phyloP scores from a whole-genome alignment of 1,140 invertebrate species.

The Cherax destructor region DNA sequence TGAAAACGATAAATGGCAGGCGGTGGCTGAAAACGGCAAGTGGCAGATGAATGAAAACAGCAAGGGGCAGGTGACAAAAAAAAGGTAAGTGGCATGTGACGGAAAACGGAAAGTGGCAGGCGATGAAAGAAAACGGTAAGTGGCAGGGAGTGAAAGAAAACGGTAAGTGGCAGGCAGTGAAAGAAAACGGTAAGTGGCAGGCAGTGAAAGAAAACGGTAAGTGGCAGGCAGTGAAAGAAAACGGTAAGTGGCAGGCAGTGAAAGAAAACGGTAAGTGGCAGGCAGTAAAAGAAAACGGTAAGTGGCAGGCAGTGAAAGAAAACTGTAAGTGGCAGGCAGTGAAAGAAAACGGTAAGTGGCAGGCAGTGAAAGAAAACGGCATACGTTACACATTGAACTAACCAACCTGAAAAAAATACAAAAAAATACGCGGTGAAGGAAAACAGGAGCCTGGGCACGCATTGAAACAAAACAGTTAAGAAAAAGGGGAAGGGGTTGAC shows the following conservation, averaged over 20 bases:
- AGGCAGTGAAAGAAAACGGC: not conserved
- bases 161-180: not conserved
- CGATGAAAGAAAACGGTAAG: not conserved
- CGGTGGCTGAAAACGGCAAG: not conserved
- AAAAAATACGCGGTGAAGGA: too few species aligned
- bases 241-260: not conserved
- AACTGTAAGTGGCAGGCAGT: not conserved
- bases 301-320: not conserved
- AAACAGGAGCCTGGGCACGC: too few species aligned
- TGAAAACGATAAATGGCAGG: not conserved
- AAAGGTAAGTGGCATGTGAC: not conserved
- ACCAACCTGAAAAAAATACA: too few species aligned
- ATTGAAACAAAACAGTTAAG: too few species aligned
- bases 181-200: not conserved
- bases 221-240: not conserved
- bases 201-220: not conserved
- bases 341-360: not conserved
- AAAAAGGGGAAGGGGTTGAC: too few species aligned
- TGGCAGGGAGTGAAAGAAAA: not conserved
- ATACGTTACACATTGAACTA: too few species aligned
- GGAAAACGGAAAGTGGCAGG: not conserved
- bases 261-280: not conserved
- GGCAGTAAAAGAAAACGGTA: not conserved
- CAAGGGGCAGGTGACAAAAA: not conserved
- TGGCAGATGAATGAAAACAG: not conserved